Evolutionary conservation across 2,888 invertebrate genomes (phyloP), one percentile per base, ranked within the genome.

Genomic region (Trilocha varians): DNA sequence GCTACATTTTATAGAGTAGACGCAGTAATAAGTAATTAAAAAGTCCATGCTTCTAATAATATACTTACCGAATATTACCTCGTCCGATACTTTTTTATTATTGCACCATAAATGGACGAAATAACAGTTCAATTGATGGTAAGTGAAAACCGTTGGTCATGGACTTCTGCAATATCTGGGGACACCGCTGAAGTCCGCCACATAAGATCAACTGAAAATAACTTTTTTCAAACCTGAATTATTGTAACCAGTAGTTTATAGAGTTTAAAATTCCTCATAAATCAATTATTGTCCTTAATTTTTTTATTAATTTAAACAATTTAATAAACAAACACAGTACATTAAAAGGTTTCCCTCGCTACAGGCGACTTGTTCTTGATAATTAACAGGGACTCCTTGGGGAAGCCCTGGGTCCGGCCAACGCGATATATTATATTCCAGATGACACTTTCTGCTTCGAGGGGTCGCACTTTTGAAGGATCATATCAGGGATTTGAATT

Each of bases 321-420:
- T 49, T 42, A 42, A 35, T 42, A 42, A 53, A 58, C 58, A 55
- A 51, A 56, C 52, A 57, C 57, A 53, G 76, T 72, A 72, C 62
- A 74, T 68, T 72, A 69, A 69, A 77, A 78, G 78, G 76, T 69
- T 61, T 65, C 64, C 67, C 57, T 54, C 55, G 57, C 60, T 57
- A 49, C 52, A 50, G 48, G 67, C 59, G 85, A 86, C 88, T 88
- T 88, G 88, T 88, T 86, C 83, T 88, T 87, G 79, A 72, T 89
- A 89, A 89, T 89, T 89, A 89, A 89, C 87, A 76, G 78, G 59
- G 65, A 53, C 74, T 88, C 88, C 87, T 83, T 60, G 62, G 78
- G 83, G 83, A 82, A 60, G 58, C 46, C 59, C 57, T 58, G 71
- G 78, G 79, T 77, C 79, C 76, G 57, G 67, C 66, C 54, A 60